Percentiles rank a stretch among this genome's conserved stretches.
These are phyloP conservation scores for Aplocera efformata DNA, from an alignment of 2,888 invertebrate genomes.

Conservation along the genomic window DNA sequence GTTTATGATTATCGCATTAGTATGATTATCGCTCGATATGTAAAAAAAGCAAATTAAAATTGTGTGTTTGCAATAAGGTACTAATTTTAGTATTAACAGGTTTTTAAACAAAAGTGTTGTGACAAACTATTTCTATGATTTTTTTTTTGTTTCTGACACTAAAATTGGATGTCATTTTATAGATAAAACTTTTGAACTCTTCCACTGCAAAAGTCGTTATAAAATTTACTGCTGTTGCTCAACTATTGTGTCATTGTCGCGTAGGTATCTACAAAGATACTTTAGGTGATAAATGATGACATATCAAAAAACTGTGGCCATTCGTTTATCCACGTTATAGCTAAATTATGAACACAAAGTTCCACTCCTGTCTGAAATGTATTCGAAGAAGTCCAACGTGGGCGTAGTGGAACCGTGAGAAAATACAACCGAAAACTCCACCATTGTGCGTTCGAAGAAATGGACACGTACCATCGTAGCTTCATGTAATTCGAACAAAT, in stretches of 20 bases:
- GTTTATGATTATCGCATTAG: too few relatives aligned
- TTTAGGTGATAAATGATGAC: conserved; percentile 36
- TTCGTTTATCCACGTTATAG: conserved; percentile 53
- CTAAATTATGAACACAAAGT: conserved; percentile 64
- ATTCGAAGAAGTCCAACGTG: conserved; percentile 61
- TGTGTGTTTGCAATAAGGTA: too few relatives aligned
- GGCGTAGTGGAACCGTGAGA: conserved; percentile 73
- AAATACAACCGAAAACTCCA: conserved; percentile 61
- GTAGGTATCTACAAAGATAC: conserved; percentile 24
- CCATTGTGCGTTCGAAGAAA: conserved; percentile 43
- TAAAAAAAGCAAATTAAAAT: too few relatives aligned
- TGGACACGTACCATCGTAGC: conserved; percentile 39
- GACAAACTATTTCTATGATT: too few relatives aligned
- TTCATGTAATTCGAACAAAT: conserved; percentile 42
- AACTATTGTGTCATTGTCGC: conserved; percentile 21
- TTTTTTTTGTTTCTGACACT: too few relatives aligned
- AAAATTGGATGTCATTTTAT: too few relatives aligned
- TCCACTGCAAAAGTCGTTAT: neutral
- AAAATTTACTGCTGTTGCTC: conserved; percentile 15
- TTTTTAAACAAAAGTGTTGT: too few relatives aligned
- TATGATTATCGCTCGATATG: too few relatives aligned
- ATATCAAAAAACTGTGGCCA: conserved; percentile 46
- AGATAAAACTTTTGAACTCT: neutral
- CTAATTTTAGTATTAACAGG: too few relatives aligned
- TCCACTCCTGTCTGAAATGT: conserved; percentile 62